These are phyloP conservation scores for Emydocephalus ijimae DNA, from an alignment of 2,113 vertebrate species.

Conservation along the genomic window DNA sequence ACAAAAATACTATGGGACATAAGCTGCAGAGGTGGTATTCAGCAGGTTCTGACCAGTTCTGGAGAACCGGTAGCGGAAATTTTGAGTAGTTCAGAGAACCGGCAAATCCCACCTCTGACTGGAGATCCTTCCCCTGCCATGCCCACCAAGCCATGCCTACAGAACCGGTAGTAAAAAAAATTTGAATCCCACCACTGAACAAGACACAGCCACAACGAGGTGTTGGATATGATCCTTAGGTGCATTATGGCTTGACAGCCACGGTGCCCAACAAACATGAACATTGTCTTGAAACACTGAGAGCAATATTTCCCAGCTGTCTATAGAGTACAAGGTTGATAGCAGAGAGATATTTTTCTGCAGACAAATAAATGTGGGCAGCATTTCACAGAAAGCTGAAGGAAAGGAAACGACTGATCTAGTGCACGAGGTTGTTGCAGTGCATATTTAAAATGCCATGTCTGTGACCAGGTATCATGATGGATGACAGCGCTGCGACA, in stretches of 20 bases:
- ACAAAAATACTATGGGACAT: too few species aligned
- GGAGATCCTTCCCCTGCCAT: too few species aligned
- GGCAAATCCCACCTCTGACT: too few species aligned
- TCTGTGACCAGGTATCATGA: not conserved
- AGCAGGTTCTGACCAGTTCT: too few species aligned
- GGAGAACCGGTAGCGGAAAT: too few species aligned
- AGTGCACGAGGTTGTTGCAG: not conserved
- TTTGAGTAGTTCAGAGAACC: too few species aligned
- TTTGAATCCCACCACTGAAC: too few species aligned
- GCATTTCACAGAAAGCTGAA: not conserved
- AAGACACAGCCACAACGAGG: not conserved
- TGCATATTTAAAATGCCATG: not conserved
- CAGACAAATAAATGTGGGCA: not conserved
- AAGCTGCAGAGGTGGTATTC: too few species aligned
- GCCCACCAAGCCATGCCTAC: too few species aligned
- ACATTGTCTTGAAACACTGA: not conserved
- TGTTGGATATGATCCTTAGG: not conserved
- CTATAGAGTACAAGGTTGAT: not conserved
- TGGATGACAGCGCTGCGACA: not conserved
- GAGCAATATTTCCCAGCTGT: not conserved
- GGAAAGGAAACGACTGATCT: not conserved
- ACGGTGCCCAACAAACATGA: not conserved
- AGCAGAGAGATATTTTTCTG: not conserved
- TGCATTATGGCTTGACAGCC: not conserved
- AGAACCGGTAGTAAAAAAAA: too few species aligned